Evolutionary conservation across 2,113 vertebrate genomes (phyloP).

Genomic region (human): DNA sequence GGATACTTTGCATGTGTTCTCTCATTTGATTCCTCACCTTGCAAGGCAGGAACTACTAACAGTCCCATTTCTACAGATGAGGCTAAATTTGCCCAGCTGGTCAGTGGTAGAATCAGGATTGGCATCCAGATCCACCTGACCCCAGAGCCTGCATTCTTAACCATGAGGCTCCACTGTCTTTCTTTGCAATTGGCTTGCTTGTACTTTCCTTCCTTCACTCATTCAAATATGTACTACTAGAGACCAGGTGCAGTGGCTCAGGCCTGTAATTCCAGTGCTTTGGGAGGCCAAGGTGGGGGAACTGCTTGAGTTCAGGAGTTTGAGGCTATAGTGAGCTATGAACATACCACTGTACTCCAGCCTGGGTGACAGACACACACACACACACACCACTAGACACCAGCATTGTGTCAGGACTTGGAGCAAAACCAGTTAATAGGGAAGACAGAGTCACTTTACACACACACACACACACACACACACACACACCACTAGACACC

Average conservation of each 20-base stretch:
- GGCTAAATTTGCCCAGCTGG: neutral
- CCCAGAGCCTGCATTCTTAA: neutral
- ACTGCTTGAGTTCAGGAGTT: too few species aligned
- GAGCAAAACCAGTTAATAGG: neutral
- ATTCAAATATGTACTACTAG: neutral
- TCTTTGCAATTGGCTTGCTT: neutral
- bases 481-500: fast-evolving
- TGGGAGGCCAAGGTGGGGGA: too few species aligned
- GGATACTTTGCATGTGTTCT: neutral
- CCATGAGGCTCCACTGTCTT: neutral
- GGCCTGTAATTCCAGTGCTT: too few species aligned
- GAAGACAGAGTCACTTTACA: neutral
- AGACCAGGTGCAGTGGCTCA: too few species aligned
- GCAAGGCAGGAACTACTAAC: neutral
- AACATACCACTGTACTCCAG: too few species aligned
- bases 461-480: too few species aligned
- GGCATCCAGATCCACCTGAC: neutral
- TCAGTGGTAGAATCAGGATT: neutral
- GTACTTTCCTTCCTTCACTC: neutral
- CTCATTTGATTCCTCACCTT: neutral
- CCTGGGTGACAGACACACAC: too few species aligned
- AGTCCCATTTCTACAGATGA: neutral
- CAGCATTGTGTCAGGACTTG: neutral
- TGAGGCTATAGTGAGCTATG: too few species aligned
- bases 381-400: neutral